Percentiles rank a stretch among this genome's conserved stretches.
Conservation (phyloP, 2,888 invertebrate genomes). For the Amorpha juglandis region DNA sequence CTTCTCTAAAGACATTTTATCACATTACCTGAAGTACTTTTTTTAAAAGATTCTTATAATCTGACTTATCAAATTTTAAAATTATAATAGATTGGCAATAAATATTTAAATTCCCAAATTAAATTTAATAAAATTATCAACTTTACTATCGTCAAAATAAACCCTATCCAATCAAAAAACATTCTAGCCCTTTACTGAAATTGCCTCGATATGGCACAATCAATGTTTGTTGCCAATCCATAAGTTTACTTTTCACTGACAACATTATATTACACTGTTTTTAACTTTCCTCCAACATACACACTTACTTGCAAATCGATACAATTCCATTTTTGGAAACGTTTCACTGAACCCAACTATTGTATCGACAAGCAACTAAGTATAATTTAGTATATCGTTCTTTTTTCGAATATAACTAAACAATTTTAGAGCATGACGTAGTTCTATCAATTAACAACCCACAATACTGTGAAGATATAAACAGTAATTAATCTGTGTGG, state of each 20-base stretch:
- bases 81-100: conserved; percentile 1
- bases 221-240: conserved; percentile 12
- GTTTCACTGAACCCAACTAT: conserved; percentile 3
- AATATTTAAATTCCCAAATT: not conserved
- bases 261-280: not conserved
- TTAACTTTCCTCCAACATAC: conserved; percentile 32
- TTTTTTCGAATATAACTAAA: conserved; percentile 8
- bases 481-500: conserved; percentile 24
- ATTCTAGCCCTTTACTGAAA: not conserved
- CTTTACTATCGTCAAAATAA: not conserved
- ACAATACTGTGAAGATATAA: conserved; percentile 12
- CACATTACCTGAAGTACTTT: conserved; percentile 43
- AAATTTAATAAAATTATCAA: not conserved
- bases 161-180: not conserved
- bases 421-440: conserved; percentile 38
- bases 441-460: conserved; percentile 31
- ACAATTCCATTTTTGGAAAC: conserved; percentile 23
- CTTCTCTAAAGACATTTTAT: not conserved
- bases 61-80: not conserved
- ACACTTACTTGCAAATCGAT: conserved; percentile 65
- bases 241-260: conserved; percentile 3
- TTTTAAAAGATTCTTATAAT: conserved; percentile 28
- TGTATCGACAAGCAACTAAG: conserved; percentile 50
- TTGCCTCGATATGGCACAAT: not conserved
- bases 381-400: conserved; percentile 37